Base-by-base conservation (phyloP, 2,113 vertebrate genomes). In the Hydrochoerus hydrochaeris region DNA sequence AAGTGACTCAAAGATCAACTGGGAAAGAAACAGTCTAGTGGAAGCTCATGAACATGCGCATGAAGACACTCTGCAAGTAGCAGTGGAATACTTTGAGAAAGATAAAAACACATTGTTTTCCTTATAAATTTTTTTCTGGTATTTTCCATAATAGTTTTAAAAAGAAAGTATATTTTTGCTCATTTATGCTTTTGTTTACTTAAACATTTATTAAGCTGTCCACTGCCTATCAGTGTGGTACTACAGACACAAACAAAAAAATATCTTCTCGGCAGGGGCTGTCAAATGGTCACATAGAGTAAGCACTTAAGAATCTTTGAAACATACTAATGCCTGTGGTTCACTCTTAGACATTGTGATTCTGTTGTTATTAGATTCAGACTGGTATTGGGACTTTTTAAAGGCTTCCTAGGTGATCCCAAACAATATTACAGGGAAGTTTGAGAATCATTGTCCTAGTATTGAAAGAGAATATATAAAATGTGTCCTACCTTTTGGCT, bases 81-180 rank as follows among this genome's bases (percentile, higher is more conserved):
- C 99, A 22, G 78, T 99, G 84, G 96, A 96, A 94, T 49, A 97
- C 93, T 99, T 99, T 96, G 92, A 99, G 83, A 98, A 97, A 90
- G 99, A 99, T 98, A 99, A 99, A 88, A 96, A 96, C 63, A 97
- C 95, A 65, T 98, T 58, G 98, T 99, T 98, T 98, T 97, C 80
- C 28, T 73, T 95, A 52, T 67, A 82, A 87, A 54, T 44, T 26
- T 93, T 94, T 63, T 54, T 78, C 5, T 28, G 73, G 19, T 86
- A 65, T 30, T 49, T 54, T 80, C 17, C 46, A 52, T 80, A 54
- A 78, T 26, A 78, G 8, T 32, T 92, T 85, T 58, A n/a, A 94
- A 91, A 77, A 8, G 65, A 80, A 78, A 89, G 13, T 65, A 57
- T 32, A 80, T 41, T 71, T 93, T 69, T 93, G 28, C 11, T 87